These are phyloP conservation scores for Typhlichthys eigenmanni DNA, from an alignment of 2,797 vertebrate genomes.

Conservation along the genomic window DNA sequence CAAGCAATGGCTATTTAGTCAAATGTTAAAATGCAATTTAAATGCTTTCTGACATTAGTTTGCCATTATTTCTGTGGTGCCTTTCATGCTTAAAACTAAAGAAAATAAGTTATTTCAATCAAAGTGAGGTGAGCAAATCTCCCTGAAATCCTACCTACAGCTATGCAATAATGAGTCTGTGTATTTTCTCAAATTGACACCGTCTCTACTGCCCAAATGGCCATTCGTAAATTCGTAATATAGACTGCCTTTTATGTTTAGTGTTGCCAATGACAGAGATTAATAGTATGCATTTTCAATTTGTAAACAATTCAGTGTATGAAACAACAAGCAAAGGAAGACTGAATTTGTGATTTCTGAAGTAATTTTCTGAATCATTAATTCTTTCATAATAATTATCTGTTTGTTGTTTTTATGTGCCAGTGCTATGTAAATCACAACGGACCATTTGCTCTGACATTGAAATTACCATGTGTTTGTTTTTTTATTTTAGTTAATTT, in stretches of 20 bases:
- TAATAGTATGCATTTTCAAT: conserved; percentile 7
- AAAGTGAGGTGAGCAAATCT: conserved; percentile 50
- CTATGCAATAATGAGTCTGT: conserved; percentile 63
- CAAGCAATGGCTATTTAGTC: conserved; percentile 41
- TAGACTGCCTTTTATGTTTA: conserved; percentile 4
- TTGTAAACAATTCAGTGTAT: conserved; percentile 24
- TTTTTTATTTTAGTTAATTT: neutral
- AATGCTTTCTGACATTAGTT: conserved; percentile 50
- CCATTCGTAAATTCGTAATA: conserved; percentile 40
- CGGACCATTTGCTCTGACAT: conserved; percentile 1
- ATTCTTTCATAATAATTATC: neutral
- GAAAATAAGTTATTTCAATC: conserved; percentile 28
- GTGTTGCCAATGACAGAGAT: neutral
- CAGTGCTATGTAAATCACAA: conserved; percentile 2
- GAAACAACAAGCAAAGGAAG: conserved; percentile 10
- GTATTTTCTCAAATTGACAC: conserved; percentile 58
- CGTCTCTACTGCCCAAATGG: conserved; percentile 29
- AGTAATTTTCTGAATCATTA: neutral
- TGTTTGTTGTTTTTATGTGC: neutral
- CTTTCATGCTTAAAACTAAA: conserved; percentile 36
- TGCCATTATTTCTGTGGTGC: conserved; percentile 40
- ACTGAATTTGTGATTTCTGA: conserved; percentile 8
- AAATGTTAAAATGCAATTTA: conserved; percentile 47
- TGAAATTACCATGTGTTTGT: neutral
- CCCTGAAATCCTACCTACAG: conserved; percentile 37